Conservation (phyloP, 1,140 invertebrate species). For the Agrypnia vestita region DNA sequence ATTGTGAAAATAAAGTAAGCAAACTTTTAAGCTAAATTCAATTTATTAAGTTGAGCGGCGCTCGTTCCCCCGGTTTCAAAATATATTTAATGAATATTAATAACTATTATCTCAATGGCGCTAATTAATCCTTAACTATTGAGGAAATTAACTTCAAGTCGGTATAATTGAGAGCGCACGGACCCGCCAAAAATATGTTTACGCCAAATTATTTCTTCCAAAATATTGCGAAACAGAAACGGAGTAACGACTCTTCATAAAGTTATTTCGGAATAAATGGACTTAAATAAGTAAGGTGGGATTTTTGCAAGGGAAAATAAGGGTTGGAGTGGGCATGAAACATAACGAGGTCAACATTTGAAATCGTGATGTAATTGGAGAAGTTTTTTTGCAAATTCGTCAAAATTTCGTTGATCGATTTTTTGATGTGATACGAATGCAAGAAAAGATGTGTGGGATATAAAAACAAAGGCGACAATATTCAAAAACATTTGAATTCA, state of each 20-base stretch:
- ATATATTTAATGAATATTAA: neutral
- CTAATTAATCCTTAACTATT: neutral
- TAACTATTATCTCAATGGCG: neutral
- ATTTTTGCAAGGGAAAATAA: conserved; percentile 21
- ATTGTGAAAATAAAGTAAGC: too few species aligned
- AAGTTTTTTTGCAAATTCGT: conserved; percentile 1
- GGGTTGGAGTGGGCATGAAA: neutral
- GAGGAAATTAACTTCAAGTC: neutral
- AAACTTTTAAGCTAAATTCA: too few species aligned
- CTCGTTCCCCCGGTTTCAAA: too few species aligned
- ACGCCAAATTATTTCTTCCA: conserved; percentile 11
- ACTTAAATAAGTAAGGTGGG: neutral
- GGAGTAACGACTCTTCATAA: conserved; percentile 12
- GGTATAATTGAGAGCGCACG: neutral
- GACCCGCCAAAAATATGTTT: neutral
- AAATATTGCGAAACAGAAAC: conserved; percentile 2
- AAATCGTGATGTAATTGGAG: conserved; percentile 8
- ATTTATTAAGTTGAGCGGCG: too few species aligned
- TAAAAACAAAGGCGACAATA: too few species aligned
- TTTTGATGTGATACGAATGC: too few species aligned
- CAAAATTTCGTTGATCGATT: too few species aligned
- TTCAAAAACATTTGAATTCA: too few species aligned
- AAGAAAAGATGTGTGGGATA: too few species aligned
- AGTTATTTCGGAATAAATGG: conserved; percentile 15
- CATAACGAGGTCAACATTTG: conserved; percentile 13